These are phyloP conservation scores for Rotaria magnacalcarata DNA, from an alignment of 2,888 invertebrate genomes.

Conservation along the genomic window DNA sequence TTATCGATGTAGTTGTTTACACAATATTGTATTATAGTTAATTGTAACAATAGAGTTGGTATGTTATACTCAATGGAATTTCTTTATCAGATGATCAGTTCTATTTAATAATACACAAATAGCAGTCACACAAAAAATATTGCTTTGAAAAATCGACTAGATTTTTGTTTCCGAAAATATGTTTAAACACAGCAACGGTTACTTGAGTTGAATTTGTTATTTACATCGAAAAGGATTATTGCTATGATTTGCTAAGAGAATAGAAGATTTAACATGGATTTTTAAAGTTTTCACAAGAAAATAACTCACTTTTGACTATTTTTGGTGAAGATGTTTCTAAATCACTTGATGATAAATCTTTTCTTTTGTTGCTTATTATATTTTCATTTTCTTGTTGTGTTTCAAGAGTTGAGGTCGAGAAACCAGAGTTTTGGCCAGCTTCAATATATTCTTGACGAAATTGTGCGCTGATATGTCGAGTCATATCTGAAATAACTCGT, in stretches of 20 bases:
- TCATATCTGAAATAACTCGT: not conserved
- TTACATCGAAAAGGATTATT: constrained; percentile 16
- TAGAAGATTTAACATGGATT: not conserved
- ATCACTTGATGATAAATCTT: not conserved
- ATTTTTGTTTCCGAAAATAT: not conserved
- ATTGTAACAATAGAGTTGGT: no score
- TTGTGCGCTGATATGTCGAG: not conserved
- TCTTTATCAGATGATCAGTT: no score
- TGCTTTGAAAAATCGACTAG: not conserved
- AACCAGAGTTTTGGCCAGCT: not conserved
- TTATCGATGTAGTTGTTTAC: no score
- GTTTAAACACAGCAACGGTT: not conserved
- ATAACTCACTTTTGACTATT: not conserved
- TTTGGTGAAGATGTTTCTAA: not conserved
- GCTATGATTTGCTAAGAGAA: not conserved
- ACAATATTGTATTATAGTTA: no score
- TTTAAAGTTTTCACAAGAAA: not conserved
- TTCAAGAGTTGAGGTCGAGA: not conserved
- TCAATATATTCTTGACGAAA: constrained; percentile 18
- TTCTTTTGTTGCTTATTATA: not conserved
- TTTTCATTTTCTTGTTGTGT: not conserved
- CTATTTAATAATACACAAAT: constrained; percentile 1
- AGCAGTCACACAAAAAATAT: not conserved
- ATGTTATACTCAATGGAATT: no score
- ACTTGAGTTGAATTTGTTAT: not conserved